Evolutionary conservation across 2,797 vertebrate genomes (phyloP).

Genomic region (Cirrhinus mrigala): DNA sequence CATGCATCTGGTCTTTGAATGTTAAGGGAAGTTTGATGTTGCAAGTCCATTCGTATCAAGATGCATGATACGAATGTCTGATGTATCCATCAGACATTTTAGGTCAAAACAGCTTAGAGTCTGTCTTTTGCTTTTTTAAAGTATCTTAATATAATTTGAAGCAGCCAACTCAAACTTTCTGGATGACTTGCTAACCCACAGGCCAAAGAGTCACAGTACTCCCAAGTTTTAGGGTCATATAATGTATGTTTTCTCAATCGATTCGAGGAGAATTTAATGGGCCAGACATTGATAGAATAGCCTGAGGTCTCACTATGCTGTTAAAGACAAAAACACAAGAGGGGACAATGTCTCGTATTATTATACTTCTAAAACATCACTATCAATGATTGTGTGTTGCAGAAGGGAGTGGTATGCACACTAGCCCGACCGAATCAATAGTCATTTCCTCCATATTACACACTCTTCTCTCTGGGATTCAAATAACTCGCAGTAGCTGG

Average conservation of each 20-base stretch:
- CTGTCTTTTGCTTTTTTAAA: not conserved
- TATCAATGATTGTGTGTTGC: constrained; percentile 32
- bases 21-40: constrained; percentile 61
- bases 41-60: constrained; percentile 59
- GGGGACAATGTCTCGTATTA: constrained; percentile 18
- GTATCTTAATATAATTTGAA: not conserved
- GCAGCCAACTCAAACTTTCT: not conserved
- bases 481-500: constrained; percentile 50
- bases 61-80: too few species aligned
- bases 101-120: constrained; percentile 6
- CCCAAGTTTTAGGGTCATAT: not conserved
- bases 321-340: constrained; percentile 25
- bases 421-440: constrained; percentile 56
- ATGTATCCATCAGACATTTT: constrained; percentile 42
- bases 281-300: constrained; percentile 22
- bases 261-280: constrained; percentile 27
- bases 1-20: constrained; percentile 48
- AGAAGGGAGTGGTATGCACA: constrained; percentile 43
- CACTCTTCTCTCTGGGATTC: constrained; percentile 52
- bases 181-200: not conserved
- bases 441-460: constrained; percentile 55
- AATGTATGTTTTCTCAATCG: constrained; percentile 12
- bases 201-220: not conserved
- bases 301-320: constrained; percentile 27
- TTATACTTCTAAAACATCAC: constrained; percentile 41